Evolutionary conservation across 2,888 invertebrate genomes (phyloP), one percentile per base, ranked within the genome.

Genomic region (Eurytoma californica): DNA sequence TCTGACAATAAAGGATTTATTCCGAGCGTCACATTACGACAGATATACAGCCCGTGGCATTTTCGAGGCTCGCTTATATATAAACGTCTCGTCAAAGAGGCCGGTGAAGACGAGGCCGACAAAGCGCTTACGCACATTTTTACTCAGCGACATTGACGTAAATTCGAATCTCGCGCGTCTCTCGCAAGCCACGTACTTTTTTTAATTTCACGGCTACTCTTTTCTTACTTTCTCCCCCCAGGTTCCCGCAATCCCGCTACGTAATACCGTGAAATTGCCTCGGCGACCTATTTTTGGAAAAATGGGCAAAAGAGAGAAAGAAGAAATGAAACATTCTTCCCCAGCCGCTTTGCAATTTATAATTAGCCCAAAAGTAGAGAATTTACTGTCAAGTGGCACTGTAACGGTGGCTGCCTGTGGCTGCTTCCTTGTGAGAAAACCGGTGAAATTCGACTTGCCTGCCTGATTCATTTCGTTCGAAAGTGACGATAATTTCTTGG

Each of bases 1-100:
- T 28, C 20, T 16, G 18, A n/a, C 74, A 60, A 69, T 76, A 76
- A 76, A 65, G 66, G 28, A 77, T 72, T 77, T 77, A 72, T 72
- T 20, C n/a, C 39, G 16, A 0, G n/a, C 39, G 66, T 16, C 65
- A 55, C 16, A 57, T 57, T 57, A 30, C 60, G n/a, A 20, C 53
- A 53, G 53, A 53, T 53, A 53, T 53, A 53, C 53, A 53, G 16
- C 53, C 16, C 4, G 18, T 20, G 30, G 4, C 47, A 66, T 47
- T 53, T 66, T 53, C 20, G 13, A 13, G 39, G 60, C 75, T 16
- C 49, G 53, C 20, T 39, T 49, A 51, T 73, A 55, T 68, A 55
- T 67, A 67, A 67, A 72, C 57, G 12, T 18, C 72, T 66, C 72
- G 72, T 70, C 66, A 66, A 58, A 57, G 47, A 63, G 28, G 39